These are phyloP conservation scores for Hydractinia symbiolongicarpus DNA, from an alignment of 30 jellyfish, hydroid and myxozoan species.

Conservation along the genomic window DNA sequence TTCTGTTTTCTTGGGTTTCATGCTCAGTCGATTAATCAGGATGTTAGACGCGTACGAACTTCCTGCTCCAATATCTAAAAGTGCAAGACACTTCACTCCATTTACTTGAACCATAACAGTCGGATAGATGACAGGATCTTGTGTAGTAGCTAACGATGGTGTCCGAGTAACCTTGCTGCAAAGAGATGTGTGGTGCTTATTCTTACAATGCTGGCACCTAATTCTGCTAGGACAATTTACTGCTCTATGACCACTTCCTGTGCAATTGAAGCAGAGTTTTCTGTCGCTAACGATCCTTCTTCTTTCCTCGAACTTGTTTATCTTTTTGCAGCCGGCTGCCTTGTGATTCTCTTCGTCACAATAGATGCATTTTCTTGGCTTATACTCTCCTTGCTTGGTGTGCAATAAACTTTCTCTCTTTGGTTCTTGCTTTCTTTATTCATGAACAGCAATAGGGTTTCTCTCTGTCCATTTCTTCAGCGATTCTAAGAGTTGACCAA, in stretches of 20 bases:
- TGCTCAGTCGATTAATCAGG: slow-evolving; percentile 8
- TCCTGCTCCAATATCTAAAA: slow-evolving; percentile 60
- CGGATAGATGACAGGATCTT: slow-evolving; percentile 33
- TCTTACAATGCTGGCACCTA: slow-evolving; percentile 36
- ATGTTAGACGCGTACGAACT: slow-evolving; percentile 29
- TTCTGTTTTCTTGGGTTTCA: slow-evolving; percentile 46
- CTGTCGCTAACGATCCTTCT: slow-evolving; percentile 26
- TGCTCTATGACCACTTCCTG: slow-evolving; percentile 53
- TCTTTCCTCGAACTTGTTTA: slow-evolving; percentile 28
- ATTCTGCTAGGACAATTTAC: slow-evolving; percentile 38
- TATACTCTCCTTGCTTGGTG: neutral
- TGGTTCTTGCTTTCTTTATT: slow-evolving; percentile 12
- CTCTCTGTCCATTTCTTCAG: slow-evolving; percentile 42
- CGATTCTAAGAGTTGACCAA: slow-evolving; percentile 37
- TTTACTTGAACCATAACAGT: slow-evolving; percentile 36
- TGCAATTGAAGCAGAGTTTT: slow-evolving; percentile 44
- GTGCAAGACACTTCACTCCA: slow-evolving; percentile 41
- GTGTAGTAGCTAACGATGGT: slow-evolving; percentile 18
- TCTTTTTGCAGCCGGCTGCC: neutral
- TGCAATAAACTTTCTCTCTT: neutral
- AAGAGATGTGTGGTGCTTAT: slow-evolving; percentile 62
- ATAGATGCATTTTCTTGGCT: neutral
- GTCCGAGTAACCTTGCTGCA: slow-evolving; percentile 28
- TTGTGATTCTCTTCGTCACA: too few relatives aligned
- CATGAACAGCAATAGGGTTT: slow-evolving; percentile 36